Evolutionary conservation across 2,888 invertebrate species (phyloP), one percentile per base, ranked within the genome.

Genomic region (Blastobasis lacticolella): DNA sequence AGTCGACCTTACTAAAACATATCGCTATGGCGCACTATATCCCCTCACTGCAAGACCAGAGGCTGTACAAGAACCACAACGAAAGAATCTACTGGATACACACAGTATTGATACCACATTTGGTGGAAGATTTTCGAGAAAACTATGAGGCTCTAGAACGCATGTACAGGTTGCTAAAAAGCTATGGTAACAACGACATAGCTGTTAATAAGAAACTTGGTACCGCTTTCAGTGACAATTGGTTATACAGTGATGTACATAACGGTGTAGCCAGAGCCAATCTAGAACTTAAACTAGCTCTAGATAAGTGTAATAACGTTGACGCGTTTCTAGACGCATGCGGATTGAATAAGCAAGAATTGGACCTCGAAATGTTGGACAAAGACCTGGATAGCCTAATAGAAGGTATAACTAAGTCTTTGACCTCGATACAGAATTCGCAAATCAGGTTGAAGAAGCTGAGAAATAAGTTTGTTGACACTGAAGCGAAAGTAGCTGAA

Each of bases 181-280:
- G 83, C 48, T 81, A 79, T 5, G 79, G 77, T 0, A 73, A 57
- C 6, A 73, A 63, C 52, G 80, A 81, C 4, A 54, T 49, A 0
- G 67, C 58, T 1, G 59, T 57, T 0, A 52, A 57, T 0, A 85
- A 78, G 55, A 85, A 75, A 49, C 67, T 75, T 0, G 81, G 82
- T 0, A 10, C 65, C 0, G 78, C 79, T 0, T 62, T 85, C 0
- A 71, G 69, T 6, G 73, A 80, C 43, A 75, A 61, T 1, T 89
- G 88, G 88, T 37, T 79, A 0, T 88, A 86, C 50, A 85, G 87
- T 0, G 88, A 89, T 4, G 75, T 88, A 0, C 88, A 89, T 37
- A 79, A 74, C 0, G 83, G 80, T 0, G 58, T 88, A 0, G 84
- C 83, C 0, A 73, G 77, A 49, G 69, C 77, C 0, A 77, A 76